Base-by-base conservation (phyloP, 1,140 invertebrate genomes). In the Neodiprion lecontei region DNA sequence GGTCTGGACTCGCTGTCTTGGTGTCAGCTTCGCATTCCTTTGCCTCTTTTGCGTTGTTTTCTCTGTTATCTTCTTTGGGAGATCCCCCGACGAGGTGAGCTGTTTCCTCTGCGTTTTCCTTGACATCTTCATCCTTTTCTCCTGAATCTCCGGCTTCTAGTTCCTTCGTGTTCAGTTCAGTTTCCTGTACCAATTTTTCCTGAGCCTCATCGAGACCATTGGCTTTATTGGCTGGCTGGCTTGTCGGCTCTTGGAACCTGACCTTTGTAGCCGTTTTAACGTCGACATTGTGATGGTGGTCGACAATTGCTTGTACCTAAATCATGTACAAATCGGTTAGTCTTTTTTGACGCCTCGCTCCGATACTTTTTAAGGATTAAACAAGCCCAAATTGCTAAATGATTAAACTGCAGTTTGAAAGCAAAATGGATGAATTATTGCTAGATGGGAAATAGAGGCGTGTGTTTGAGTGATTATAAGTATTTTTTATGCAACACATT, bases 291-390 rank as follows among this genome's bases (percentile, higher is more conserved):
- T 96, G 95, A 85, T 97, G 95, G 82, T 96, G 94, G 87, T 98
- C 96, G 50, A 98, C 93, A 79, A 98, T 97, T 28, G 95, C 93
- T 91, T 97, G 96, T 48, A 97, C 95, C 96, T 97, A 78, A 76
- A 67, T 74, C 23, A 40, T 40, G 28, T 5, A 40, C 28, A 3
- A 40, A 40, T 40, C 28, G 28, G 28, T 40, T 40, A 40, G 28
- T 5, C 5, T 40, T 40, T 40, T 40, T 40, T 40, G 28, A 40
- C 28, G 28, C 28, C 28, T 40, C 5, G 28, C 28, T 40, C 28
- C 2, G 28, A 40, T 40, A 3, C 28, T 40, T 40, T 40, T 40
- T 40, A 40, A 40, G 28, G 28, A 40, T 40, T 40, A 40, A 40
- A 40, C 2, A 40, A 40, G 28, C 28, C 5, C 28, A 40, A 40